Conservation (phyloP, 2,888 invertebrate species). For the Spilarctia lutea region DNA sequence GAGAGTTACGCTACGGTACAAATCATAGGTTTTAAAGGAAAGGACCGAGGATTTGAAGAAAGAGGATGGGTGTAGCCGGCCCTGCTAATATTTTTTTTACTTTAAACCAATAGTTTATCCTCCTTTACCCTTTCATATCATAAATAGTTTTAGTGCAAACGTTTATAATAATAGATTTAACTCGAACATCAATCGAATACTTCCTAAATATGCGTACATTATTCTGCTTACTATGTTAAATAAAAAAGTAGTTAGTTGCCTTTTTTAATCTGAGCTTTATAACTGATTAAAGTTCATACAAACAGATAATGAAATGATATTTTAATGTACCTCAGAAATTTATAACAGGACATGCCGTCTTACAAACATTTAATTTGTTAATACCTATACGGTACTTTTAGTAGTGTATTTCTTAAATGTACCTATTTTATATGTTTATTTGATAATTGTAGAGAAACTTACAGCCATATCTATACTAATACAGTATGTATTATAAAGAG, state of each 20-base stretch:
- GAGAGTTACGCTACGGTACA: not conserved
- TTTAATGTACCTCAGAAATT: not conserved
- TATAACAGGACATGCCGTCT: not conserved
- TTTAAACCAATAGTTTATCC: too few species aligned
- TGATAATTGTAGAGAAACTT: too few species aligned
- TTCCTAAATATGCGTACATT: too few species aligned
- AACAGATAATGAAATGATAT: not conserved
- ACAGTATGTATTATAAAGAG: too few species aligned
- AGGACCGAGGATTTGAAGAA: too few species aligned
- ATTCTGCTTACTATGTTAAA: not conserved
- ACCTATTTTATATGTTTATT: not conserved
- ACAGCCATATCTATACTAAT: too few species aligned
- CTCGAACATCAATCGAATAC: too few species aligned
- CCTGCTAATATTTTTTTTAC: too few species aligned
- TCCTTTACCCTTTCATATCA: not conserved
- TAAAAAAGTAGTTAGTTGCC: not conserved
- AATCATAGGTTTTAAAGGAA: not conserved
- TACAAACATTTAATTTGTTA: not conserved
- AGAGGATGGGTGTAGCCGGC: too few species aligned
- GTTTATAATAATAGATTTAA: too few species aligned
- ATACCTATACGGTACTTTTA: not conserved
- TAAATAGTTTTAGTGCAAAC: too few species aligned
- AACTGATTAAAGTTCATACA: not conserved
- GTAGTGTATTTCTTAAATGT: not conserved
- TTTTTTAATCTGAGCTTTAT: not conserved